Evolutionary conservation across 37 sponge, comb jelly and placozoan genomes (phyloP), one percentile per base, ranked within the genome.

Genomic region (Halichondria panicea): DNA sequence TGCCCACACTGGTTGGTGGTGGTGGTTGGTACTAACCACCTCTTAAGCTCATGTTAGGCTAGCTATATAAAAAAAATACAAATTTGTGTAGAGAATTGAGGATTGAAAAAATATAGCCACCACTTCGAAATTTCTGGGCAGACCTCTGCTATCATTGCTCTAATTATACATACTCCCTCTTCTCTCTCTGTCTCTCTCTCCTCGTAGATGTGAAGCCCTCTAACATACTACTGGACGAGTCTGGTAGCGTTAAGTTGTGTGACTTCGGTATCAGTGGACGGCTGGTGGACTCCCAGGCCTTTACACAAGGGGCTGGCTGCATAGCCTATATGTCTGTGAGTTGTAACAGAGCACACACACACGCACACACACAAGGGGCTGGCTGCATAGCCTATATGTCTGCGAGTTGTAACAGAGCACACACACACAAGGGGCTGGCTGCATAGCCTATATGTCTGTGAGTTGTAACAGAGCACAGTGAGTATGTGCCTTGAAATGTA

Each of bases 191-290:
- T 27, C 52, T 70, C 53, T 43, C 50, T 43, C 72, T 71, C 72
- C 35, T 25, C 53, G 1, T 41, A 90, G 94, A 94, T 87, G 91
- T 94, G 39, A 94, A 94, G 63, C 96, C 96, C 0, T 92, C 93
- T 25, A 95, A 95, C 43, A 92, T 95, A 21, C 78, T 95, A 28
- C 64, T 95, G 57, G 87, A 89, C 53, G 39, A 61, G 1, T 3
- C 48, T 21, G 96, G 96, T 0, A 70, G 86, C 21, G 83, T 95
- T 19, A 95, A 95, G 64, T 56, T 95, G 62, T 95, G 96, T 81
- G 96, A 95, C 45, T 95, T 95, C 86, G 96, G 96, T 2, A 95
- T 95, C 64, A 93, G 93, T 77, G 93, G 90, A 12, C 80, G 89
- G 11, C 85, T 95, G 30, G 93, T 95, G 39, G 90, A 95, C 66